These are phyloP conservation scores for Cephus rjabovi DNA, from an alignment of 2,888 invertebrate genomes.

Conservation along the genomic window DNA sequence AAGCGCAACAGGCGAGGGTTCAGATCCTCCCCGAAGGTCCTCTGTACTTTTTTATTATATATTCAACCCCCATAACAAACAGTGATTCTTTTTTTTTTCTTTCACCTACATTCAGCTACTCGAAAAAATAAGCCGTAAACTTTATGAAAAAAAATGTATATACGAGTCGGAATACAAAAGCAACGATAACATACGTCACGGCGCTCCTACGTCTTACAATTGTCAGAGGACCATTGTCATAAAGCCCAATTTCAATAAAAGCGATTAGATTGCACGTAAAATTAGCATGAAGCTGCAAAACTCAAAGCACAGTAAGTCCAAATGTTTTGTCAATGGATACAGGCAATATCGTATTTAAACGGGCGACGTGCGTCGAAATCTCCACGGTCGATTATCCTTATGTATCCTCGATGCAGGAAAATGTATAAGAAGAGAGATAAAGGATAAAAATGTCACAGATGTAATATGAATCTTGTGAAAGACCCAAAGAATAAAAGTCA, in stretches of 20 bases:
- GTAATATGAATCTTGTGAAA: not conserved
- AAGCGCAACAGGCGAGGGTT: constrained; percentile 1
- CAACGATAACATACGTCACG: not conserved
- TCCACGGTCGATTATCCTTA: not conserved
- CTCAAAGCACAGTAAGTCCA: not conserved
- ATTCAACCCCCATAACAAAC: not conserved
- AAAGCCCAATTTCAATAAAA: not conserved
- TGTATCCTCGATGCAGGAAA: not conserved
- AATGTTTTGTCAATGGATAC: not conserved
- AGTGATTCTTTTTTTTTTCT: not conserved
- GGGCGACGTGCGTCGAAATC: not conserved
- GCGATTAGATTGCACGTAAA: not conserved
- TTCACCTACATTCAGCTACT: not conserved
- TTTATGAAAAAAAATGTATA: not conserved
- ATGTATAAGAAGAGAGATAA: not conserved
- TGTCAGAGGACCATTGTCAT: not conserved
- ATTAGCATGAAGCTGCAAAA: not conserved
- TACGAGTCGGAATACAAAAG: not conserved
- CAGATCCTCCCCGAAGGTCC: not conserved
- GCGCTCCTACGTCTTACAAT: not conserved
- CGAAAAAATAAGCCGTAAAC: not conserved
- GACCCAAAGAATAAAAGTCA: not conserved
- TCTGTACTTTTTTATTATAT: not conserved
- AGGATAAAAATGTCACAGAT: not conserved
- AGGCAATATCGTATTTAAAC: not conserved